Conservation (phyloP, 2,888 invertebrate species). For the Exocentrus adspersus region DNA sequence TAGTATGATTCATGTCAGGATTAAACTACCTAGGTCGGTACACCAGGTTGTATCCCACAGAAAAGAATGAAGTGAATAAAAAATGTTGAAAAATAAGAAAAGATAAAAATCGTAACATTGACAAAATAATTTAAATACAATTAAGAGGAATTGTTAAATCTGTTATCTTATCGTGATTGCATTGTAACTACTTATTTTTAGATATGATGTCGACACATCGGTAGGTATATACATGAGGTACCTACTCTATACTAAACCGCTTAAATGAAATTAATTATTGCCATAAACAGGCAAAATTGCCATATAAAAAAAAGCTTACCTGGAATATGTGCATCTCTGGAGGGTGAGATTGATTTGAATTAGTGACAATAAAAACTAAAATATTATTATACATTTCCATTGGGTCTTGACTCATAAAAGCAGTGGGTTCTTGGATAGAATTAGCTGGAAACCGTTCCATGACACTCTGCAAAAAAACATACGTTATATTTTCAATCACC, state of each 20-base stretch:
- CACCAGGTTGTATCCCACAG: too few relatives aligned
- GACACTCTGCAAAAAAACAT: constrained; percentile 75
- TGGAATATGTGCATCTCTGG: constrained; percentile 98
- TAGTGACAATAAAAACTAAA: constrained; percentile 91
- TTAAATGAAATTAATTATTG: too few relatives aligned
- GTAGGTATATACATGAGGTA: too few relatives aligned
- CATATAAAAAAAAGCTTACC: constrained; percentile 67
- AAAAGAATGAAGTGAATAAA: too few relatives aligned
- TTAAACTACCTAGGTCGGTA: too few relatives aligned
- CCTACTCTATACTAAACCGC: too few relatives aligned
- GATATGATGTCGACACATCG: background rate
- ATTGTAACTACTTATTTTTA: constrained; percentile 14
- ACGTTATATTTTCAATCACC: background rate
- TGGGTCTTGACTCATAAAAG: constrained; percentile 95
- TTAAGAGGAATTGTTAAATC: constrained; percentile 13
- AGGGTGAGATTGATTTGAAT: constrained; percentile 70
- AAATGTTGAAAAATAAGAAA: too few relatives aligned
- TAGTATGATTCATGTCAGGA: too few relatives aligned
- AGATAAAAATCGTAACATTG: background rate
- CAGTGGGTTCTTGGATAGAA: constrained; percentile 94
- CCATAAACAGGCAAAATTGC: too few relatives aligned
- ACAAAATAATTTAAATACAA: constrained; percentile 21
- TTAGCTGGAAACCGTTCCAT: constrained; percentile 96
- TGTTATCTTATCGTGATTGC: constrained; percentile 21
- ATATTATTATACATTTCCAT: constrained; percentile 99